Percentiles rank a stretch among this genome's conserved stretches.
These are phyloP conservation scores for Craseonycteris thonglongyai DNA, from an alignment of 2,113 vertebrate genomes.

Conservation along the genomic window DNA sequence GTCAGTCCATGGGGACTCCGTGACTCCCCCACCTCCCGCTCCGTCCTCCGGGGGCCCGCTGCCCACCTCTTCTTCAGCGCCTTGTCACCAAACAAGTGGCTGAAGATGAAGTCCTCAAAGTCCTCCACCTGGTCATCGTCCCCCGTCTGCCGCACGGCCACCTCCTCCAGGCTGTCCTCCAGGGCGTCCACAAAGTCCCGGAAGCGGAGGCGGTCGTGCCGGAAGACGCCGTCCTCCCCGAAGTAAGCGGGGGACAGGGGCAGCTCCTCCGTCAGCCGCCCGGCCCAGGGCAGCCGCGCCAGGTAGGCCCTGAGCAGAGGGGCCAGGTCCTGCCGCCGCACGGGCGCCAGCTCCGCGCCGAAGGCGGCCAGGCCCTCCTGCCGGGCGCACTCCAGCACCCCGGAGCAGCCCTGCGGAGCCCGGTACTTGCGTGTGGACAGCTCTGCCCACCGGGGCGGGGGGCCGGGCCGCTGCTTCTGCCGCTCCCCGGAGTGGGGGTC, in stretches of 20 bases:
- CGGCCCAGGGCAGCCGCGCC: slow-evolving; percentile 70
- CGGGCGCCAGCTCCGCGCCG: slow-evolving; percentile 73
- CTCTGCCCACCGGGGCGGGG: slow-evolving; percentile 71
- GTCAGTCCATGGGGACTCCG: too few species aligned
- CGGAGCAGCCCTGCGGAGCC: slow-evolving; percentile 76
- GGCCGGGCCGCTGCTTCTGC: not conserved
- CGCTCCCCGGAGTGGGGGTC: too few species aligned
- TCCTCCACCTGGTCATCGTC: slow-evolving; percentile 84
- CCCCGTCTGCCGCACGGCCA: slow-evolving; percentile 76
- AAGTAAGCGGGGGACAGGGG: slow-evolving; percentile 78
- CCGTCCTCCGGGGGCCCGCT: not conserved
- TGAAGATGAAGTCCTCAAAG: slow-evolving; percentile 83
- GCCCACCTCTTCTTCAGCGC: slow-evolving; percentile 65
- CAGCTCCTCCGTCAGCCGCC: slow-evolving; percentile 65
- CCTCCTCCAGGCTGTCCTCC: slow-evolving; percentile 90
- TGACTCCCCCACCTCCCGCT: fast-evolving
- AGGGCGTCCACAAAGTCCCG: slow-evolving; percentile 87
- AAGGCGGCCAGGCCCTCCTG: slow-evolving; percentile 80
- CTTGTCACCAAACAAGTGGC: slow-evolving; percentile 70
- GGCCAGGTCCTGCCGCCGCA: slow-evolving; percentile 80
- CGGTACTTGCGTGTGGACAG: slow-evolving; percentile 73
- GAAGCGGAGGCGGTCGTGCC: slow-evolving; percentile 87
- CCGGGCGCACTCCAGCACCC: slow-evolving; percentile 81
- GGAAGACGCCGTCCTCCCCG: slow-evolving; percentile 79
- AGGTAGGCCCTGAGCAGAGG: slow-evolving; percentile 83